These are phyloP conservation scores for Nothocercus nigrocapillus DNA, from an alignment of 2,113 vertebrate species.

Conservation along the genomic window DNA sequence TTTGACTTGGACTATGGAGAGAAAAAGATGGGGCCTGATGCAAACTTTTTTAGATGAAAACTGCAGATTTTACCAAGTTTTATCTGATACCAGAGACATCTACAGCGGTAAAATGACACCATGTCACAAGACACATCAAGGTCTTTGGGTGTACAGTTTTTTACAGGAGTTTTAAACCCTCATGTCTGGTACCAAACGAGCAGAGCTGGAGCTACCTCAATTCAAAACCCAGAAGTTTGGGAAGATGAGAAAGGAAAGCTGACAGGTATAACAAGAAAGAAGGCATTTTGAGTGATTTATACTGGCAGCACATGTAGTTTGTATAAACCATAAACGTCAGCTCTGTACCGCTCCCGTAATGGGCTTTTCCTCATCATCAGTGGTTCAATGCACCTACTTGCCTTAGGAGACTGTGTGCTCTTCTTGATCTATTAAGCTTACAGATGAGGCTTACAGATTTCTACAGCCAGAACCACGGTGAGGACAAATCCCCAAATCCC, in stretches of 20 bases:
- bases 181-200: background rate
- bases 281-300: background rate
- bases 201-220: background rate
- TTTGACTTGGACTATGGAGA: background rate
- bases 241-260: background rate
- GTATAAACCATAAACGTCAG: background rate
- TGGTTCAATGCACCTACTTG: background rate
- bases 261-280: background rate
- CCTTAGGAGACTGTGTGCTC: background rate
- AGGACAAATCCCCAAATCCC: background rate
- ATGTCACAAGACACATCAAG: background rate
- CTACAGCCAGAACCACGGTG: background rate
- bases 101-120: background rate
- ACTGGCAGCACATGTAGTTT: no score
- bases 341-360: background rate
- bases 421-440: background rate
- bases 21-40: background rate
- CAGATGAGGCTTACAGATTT: fast-evolving
- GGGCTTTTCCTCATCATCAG: background rate
- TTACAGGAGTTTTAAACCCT: background rate
- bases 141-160: background rate
- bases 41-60: background rate
- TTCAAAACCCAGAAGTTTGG: background rate
- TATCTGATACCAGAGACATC: background rate
- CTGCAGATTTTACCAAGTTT: background rate